A percentile compares a stretch with the other conserved stretches of the same genome.
Evolutionary conservation across 2,113 vertebrate genomes (phyloP).

Genomic region (Phaetusa simplex): DNA sequence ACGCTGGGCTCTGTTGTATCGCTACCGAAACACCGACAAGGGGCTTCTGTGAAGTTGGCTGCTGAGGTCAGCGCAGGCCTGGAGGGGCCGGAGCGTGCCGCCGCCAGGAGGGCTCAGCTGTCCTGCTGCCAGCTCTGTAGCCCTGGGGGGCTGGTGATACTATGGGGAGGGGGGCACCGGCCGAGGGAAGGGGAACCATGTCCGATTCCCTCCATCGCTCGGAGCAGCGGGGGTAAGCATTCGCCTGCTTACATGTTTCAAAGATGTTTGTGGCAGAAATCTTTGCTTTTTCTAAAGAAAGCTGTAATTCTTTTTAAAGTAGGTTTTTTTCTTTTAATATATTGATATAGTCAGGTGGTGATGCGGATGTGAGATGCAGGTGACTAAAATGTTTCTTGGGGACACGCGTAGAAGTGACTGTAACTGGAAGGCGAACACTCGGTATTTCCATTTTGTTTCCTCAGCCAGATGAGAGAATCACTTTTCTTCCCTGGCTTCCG

Average conservation of each 20-base stretch:
- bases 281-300: neutral
- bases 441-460: neutral
- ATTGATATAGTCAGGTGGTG: neutral
- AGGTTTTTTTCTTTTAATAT: neutral
- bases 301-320: neutral
- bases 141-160: neutral
- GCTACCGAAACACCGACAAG: accelerated
- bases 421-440: neutral
- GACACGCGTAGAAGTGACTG: neutral
- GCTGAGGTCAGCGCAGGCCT: neutral
- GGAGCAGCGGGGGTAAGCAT: neutral
- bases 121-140: neutral
- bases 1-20: accelerated
- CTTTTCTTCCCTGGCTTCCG: constrained; percentile 57
- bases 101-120: accelerated
- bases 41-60: neutral
- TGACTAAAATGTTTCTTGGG: neutral
- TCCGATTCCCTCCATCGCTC: accelerated
- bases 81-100: neutral
- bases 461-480: constrained; percentile 34
- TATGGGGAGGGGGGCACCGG: neutral
- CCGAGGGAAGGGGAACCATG: accelerated
- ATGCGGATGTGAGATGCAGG: neutral
- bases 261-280: neutral
- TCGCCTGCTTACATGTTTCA: neutral